phyloP scores from a whole-genome alignment of 2,888 invertebrate genomes.

The Agonum fuliginosum region DNA sequence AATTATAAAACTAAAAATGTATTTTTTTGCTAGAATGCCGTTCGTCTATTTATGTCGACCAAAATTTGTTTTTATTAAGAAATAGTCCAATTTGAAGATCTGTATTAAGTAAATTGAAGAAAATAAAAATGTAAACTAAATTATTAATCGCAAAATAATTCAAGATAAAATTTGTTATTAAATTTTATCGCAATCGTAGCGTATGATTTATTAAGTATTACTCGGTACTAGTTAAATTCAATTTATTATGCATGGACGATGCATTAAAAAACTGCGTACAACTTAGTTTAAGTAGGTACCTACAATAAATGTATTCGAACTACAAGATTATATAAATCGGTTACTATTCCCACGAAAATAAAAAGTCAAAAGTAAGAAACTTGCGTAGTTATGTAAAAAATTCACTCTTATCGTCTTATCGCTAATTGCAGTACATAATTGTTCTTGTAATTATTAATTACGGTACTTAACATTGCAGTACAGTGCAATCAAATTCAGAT shows the following conservation, averaged over 20 bases:
- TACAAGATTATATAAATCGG: too few relatives aligned
- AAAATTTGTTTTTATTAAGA: too few relatives aligned
- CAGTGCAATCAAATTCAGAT: too few relatives aligned
- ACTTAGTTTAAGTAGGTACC: too few relatives aligned
- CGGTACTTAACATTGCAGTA: constrained; percentile 2
- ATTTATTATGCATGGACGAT: neutral
- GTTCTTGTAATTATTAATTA: constrained; percentile 21
- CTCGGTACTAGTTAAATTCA: neutral
- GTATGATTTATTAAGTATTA: constrained; percentile 1
- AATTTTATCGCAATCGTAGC: neutral
- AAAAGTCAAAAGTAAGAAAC: constrained; percentile 9
- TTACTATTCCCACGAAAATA: constrained; percentile 12
- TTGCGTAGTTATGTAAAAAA: constrained; percentile 30
- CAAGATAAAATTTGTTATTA: constrained; percentile 10
- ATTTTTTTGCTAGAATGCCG: too few relatives aligned
- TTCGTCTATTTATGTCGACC: too few relatives aligned
- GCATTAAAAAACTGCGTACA: neutral
- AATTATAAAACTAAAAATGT: too few relatives aligned
- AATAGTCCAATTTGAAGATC: too few relatives aligned
- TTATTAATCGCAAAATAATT: constrained; percentile 1
- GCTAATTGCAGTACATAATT: constrained; percentile 8
- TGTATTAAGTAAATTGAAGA: too few relatives aligned
- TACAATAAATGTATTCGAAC: too few relatives aligned
- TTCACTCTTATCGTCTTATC: constrained; percentile 31
- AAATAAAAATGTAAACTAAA: neutral